Percentiles rank a stretch among this genome's conserved stretches.
phyloP scores from a whole-genome alignment of 2,113 vertebrate species.

The Leuciscus idus region DNA sequence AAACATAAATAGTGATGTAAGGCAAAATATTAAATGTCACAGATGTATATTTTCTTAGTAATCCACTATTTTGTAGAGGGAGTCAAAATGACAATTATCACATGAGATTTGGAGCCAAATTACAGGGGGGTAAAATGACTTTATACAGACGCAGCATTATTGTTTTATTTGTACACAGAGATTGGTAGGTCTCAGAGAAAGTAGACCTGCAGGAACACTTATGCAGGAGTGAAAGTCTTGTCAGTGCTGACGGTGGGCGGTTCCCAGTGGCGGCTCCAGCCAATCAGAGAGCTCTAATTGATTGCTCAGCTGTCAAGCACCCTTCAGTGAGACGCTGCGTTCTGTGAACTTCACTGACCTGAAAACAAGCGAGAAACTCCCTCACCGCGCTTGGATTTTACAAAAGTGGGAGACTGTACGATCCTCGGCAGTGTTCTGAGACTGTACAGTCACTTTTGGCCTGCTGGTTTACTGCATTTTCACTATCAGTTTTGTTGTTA shows the following conservation, averaged over 20 bases:
- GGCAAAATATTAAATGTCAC: too few species aligned
- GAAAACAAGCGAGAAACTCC: conserved; percentile 1
- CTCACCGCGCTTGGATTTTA: conserved; percentile 48
- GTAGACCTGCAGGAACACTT: neutral
- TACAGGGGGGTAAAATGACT: too few species aligned
- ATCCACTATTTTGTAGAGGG: too few species aligned
- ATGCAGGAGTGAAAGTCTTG: neutral
- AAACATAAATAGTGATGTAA: too few species aligned
- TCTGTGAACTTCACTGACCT: conserved; percentile 29
- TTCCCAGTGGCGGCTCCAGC: conserved; percentile 29
- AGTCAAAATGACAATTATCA: too few species aligned
- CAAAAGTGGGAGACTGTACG: conserved; percentile 80
- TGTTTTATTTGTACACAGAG: too few species aligned
- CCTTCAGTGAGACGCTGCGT: conserved; percentile 41
- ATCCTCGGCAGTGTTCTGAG: conserved; percentile 99
- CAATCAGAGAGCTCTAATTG: conserved; percentile 54
- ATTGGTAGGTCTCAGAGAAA: neutral
- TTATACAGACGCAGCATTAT: too few species aligned
- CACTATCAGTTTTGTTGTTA: neutral
- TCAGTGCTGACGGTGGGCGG: conserved; percentile 36
- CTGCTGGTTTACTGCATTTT: neutral
- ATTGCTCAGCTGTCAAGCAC: conserved; percentile 50
- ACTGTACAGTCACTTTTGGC: conserved; percentile 81
- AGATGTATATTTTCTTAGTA: too few species aligned
- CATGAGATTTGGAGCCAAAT: too few species aligned